Base-by-base conservation (phyloP, 2,888 invertebrate species). In the Leucozona laternaria region DNA sequence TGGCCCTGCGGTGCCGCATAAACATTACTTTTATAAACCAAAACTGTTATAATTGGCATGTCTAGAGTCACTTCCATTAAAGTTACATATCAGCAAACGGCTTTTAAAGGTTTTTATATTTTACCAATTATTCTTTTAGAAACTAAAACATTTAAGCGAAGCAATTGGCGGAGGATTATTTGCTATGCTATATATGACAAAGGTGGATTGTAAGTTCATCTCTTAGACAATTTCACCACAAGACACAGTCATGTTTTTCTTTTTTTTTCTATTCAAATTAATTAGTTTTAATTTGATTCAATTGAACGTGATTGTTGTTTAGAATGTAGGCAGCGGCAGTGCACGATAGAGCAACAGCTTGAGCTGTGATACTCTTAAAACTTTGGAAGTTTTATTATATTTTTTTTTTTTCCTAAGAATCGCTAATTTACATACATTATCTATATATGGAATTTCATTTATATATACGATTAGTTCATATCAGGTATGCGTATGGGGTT, bases 231-330 rank as follows among this genome's bases (percentile, higher is more conserved):
- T 71, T 48, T 57, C 53, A 64, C 53, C 71, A 64, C 15, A 48
- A 25, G n/a, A 22, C 4, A 40, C 20, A 22, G n/a, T n/a, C 17
- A 50, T 25, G 17, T 43, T 31, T 83, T 25, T n/a, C n/a, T 53
- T 58, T 28, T 83, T 76, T 43, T 37, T 78, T 70, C 48, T 78
- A 75, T 86, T 75, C 78, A 79, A 85, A 86, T 75, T 79, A 86
- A 86, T 82, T 82, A 86, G 55, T 82, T 82, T 66, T 79, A 78
- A 86, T 82, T 86, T 81, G 73, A 85, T 85, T 85, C 85, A 85
- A 85, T 86, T 81, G 75, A 86, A 79, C 66, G 79, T 75, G 78
- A 86, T 75, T 78, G 71, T 58, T 78, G 53, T 66, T 86, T 60
- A 60, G 37, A 75, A 71, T 75, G 86, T 86, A 73, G 86, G 86